phyloP scores from a whole-genome alignment of 2,797 vertebrate genomes.

The Bovichtus variegatus region DNA sequence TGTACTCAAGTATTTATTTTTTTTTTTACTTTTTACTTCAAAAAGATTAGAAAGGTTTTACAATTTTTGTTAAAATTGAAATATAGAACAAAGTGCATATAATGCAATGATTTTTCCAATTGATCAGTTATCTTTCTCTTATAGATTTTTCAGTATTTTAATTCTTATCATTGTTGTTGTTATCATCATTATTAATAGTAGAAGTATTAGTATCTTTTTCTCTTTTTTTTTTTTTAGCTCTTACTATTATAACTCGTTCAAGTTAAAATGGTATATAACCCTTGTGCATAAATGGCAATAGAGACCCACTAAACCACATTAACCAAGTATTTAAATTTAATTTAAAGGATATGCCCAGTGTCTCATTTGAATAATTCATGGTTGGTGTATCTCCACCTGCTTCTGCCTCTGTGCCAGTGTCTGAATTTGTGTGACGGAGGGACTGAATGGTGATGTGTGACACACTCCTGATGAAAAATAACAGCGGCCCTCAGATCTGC shows the following conservation, averaged over 20 bases:
- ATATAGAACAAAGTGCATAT: background rate
- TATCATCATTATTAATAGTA: background rate
- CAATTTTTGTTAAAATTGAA: background rate
- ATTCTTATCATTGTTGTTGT: background rate
- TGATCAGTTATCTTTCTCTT: background rate
- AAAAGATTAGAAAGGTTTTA: background rate
- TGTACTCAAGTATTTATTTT: background rate
- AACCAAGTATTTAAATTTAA: conserved; percentile 77
- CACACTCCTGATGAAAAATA: conserved; percentile 86
- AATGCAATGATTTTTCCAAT: background rate
- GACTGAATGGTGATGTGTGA: conserved; percentile 84
- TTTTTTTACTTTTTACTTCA: background rate
- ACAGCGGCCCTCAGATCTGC: conserved; percentile 82
- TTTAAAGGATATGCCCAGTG: conserved; percentile 75
- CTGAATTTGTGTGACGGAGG: conserved; percentile 77
- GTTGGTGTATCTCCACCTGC: conserved; percentile 83
- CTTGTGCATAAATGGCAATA: conserved; percentile 38
- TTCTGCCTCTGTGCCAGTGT: conserved; percentile 73
- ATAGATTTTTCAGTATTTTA: background rate
- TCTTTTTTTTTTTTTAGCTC: background rate
- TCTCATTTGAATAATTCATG: conserved; percentile 84
- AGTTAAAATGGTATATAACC: conserved; percentile 46
- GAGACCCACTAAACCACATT: conserved; percentile 59
- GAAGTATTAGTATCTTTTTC: background rate
- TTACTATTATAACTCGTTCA: background rate